These are phyloP conservation scores for Octopus sinensis DNA, from an alignment of 1,140 invertebrate species.

Conservation along the genomic window DNA sequence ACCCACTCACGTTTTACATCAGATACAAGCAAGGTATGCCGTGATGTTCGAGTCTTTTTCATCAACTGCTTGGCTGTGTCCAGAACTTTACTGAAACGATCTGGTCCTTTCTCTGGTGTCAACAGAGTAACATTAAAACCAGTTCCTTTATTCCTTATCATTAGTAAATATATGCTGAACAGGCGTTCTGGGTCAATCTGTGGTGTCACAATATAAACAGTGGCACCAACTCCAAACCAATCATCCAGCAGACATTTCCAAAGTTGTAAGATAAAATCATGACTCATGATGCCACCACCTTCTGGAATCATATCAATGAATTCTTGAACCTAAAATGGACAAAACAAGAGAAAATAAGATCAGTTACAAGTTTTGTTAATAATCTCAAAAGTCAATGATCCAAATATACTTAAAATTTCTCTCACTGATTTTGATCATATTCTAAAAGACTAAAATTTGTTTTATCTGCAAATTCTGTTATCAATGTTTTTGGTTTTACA, in stretches of 20 bases:
- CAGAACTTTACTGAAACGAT: conserved; percentile 37
- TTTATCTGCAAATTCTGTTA: no score
- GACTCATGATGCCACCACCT: conserved; percentile 51
- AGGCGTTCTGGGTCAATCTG: conserved; percentile 50
- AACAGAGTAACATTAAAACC: conserved; percentile 40
- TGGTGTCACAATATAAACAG: conserved; percentile 48
- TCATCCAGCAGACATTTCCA: conserved; percentile 52
- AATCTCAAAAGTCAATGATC: no score
- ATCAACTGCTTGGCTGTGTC: conserved; percentile 45
- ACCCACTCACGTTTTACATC: conserved; percentile 52
- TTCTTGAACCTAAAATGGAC: conserved; percentile 46
- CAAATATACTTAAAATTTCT: no score
- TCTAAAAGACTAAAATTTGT: no score
- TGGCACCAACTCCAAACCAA: conserved; percentile 50
- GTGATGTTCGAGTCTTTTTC: conserved; percentile 39
- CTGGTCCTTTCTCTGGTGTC: conserved; percentile 38
- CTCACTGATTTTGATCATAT: no score
- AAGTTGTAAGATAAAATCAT: conserved; percentile 49
- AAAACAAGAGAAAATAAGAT: conserved; percentile 20
- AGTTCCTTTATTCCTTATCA: conserved; percentile 53
- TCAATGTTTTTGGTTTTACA: no score
- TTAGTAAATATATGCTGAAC: conserved; percentile 45
- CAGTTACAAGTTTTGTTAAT: no score
- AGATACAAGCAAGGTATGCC: conserved; percentile 42
- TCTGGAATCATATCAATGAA: conserved; percentile 51